Base-by-base conservation (phyloP, 2,113 vertebrate species). In the Oncorhynchus kisutch region DNA sequence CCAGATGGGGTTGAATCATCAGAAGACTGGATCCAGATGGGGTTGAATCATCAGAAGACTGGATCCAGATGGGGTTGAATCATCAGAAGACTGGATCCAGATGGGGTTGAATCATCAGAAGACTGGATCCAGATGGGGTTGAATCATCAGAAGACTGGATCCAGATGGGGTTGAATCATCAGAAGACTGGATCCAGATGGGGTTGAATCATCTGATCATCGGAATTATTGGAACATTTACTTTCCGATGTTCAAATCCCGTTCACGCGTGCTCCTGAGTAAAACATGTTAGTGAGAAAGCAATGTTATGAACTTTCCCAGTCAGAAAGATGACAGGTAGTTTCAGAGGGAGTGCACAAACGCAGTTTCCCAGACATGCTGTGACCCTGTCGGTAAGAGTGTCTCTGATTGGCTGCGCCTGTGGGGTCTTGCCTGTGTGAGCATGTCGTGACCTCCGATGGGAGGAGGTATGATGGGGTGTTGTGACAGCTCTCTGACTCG, bases 371-470 rank as follows among this genome's bases (percentile, higher is more conserved):
- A 57, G 54, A 57, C n/a, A 22, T 62, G 59, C 16, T 62, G 59
- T 57, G 54, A 57, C 54, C 39, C 9, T 1, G 54, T 57, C 51
- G 18, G 16, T 16, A 57, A 69, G 68, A 74, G 70, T 39, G 67
- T 60, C 11, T 64, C 71, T 64, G 75, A 72, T 60, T 16, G 70
- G 69, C 48, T n/a, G 70, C 34, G 39, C 39, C 39, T 45, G 39
- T 45, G 60, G 83, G 77, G 73, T 69, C 39, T 45, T 45, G 39
- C 39, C 39, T 45, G 39, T 45, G 9, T 45, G 39, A 45, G 39
- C 39, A 2, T 45, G 39, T 3, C 39, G 2, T 45, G 9, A 45
- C 39, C 39, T 45, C 39, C 39, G 39, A 45, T 45, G 39, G 39
- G 2, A 45, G 39, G 39, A 45, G 9, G 39, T 45, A 3, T 18